Base-by-base conservation (phyloP, 2,888 invertebrate species). In the Epsilonema sp. region DNA sequence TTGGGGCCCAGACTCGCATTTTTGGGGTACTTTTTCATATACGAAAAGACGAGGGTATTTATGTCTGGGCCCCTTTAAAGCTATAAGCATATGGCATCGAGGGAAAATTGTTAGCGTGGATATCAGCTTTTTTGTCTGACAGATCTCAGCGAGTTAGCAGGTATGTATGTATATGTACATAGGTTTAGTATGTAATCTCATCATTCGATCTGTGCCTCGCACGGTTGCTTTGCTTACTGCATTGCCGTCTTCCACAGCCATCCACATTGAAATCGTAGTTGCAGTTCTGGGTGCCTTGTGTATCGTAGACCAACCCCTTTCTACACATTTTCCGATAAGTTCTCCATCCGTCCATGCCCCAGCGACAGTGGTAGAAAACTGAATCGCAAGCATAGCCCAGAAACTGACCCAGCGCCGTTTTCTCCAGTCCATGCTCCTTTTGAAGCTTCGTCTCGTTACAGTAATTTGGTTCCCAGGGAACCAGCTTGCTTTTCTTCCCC, bases 261-360 rank as follows among this genome's bases (percentile, higher is more conserved):
- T 56, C 56, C 42, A 62, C 60, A 46, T 62, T 61, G 49, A 56
- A 62, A 46, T 62, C 61, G 50, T 62, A 61, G 50, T 62, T 61
- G 45, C 62, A 62, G 48, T 62, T 63, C 49, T 63, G 61, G 1
- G 62, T 62, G 22, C 62, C 62, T 26, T 53, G 45, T 21, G 19
- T 11, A 21, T 45, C 45, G 49, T 57, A 62, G 1, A 62, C 62
- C 20, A 62, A 54, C 20, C 60, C 58, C 55, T 38, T 26, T 44
- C 54, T 26, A 47, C 62, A 62, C 23, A 50, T 53, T 46, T 62
- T 62, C 43, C 56, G 53, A 45, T 61, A 60, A 2, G 62, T 62
- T 21, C 56, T 49, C 47, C 56, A 63, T 0, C 62, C 62, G 42
- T 59, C 60, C 16, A 37, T 16, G 22, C 13, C 23, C 44, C 21